Conservation (phyloP, 2,113 vertebrate species). For the Aegithalos caudatus region DNA sequence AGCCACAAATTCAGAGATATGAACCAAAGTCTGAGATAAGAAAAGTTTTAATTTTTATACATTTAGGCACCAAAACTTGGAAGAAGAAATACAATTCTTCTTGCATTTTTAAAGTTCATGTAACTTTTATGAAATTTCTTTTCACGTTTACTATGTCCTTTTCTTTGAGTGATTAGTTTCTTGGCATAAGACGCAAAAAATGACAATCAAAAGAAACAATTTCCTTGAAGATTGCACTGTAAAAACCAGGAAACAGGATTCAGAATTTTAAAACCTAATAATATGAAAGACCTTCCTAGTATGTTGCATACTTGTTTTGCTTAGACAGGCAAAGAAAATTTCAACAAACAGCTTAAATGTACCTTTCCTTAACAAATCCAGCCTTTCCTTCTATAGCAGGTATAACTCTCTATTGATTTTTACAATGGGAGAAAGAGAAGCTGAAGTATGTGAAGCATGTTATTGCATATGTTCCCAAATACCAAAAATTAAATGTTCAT, state of each 20-base stretch:
- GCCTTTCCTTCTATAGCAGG: neutral
- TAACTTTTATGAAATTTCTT: neutral
- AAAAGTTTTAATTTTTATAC: neutral
- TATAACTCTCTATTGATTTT: neutral
- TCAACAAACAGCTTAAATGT: neutral
- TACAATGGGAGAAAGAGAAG: neutral
- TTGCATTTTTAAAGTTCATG: neutral
- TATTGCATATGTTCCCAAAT: neutral
- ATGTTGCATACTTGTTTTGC: neutral
- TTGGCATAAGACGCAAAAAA: neutral
- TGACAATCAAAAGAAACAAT: neutral
- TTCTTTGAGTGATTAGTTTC: constrained; percentile 1
- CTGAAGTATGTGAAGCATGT: neutral
- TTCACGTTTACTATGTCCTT: neutral
- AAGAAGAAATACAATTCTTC: neutral
- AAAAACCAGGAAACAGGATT: constrained; percentile 20
- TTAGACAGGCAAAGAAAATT: neutral
- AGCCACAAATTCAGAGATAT: constrained; percentile 12
- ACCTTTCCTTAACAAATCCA: neutral
- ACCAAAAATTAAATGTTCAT: neutral
- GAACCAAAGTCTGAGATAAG: neutral
- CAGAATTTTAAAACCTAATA: neutral
- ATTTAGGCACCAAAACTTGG: neutral
- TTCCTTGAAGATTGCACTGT: neutral
- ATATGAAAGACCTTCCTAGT: neutral